Evolutionary conservation across 2,797 vertebrate genomes (phyloP).

Genomic region (Scolopax bukidnonensis): DNA sequence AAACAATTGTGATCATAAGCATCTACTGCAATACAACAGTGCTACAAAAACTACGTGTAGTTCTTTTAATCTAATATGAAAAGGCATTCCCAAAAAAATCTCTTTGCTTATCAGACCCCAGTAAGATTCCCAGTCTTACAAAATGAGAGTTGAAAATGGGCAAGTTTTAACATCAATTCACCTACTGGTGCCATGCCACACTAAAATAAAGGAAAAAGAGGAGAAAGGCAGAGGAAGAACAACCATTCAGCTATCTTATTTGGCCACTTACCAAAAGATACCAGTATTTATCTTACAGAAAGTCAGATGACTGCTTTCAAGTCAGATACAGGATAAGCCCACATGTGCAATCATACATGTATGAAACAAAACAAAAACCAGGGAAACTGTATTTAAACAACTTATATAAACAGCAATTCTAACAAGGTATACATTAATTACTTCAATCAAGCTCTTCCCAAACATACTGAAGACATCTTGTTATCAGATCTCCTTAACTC

Average conservation of each 20-base stretch:
- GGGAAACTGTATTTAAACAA: background rate
- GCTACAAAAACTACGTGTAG: background rate
- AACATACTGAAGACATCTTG: background rate
- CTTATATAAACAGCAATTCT: background rate
- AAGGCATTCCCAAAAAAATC: background rate
- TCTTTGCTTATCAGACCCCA: background rate
- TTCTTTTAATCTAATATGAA: background rate
- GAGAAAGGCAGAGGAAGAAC: background rate
- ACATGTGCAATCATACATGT: background rate
- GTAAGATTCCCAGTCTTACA: background rate
- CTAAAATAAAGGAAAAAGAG: background rate
- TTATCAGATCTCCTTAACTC: background rate
- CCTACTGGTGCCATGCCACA: background rate
- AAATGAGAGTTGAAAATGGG: background rate
- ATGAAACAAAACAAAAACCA: conserved; percentile 40
- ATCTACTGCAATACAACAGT: background rate
- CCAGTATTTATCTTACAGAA: background rate
- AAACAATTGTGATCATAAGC: background rate
- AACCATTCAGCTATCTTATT: background rate
- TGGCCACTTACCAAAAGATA: background rate
- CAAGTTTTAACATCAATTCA: background rate
- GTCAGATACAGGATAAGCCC: conserved; percentile 1
- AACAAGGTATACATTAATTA: background rate
- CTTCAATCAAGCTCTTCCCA: background rate
- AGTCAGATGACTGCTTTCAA: conserved; percentile 47